These are phyloP conservation scores for Nebria brevicollis DNA, from an alignment of 2,888 invertebrate genomes.

Conservation along the genomic window DNA sequence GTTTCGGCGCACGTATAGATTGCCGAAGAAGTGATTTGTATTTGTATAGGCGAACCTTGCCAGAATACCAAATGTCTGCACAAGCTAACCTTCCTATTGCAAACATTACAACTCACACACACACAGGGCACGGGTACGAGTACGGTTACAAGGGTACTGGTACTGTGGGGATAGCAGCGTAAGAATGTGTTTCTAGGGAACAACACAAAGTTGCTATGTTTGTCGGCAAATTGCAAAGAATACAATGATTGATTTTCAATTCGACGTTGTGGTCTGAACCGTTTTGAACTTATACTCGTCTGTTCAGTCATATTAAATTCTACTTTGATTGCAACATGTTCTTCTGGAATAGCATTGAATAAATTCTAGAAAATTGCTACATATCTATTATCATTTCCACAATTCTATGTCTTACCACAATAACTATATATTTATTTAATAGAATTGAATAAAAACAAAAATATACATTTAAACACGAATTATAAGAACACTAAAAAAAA, in stretches of 20 bases:
- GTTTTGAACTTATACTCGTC: not conserved
- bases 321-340: not conserved
- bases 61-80: not conserved
- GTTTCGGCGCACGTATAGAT: constrained; percentile 22
- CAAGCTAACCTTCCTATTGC: constrained; percentile 1
- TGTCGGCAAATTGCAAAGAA: constrained; percentile 1
- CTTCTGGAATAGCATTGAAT: not conserved
- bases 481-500: too few relatives aligned
- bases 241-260: not conserved
- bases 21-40: constrained; percentile 35
- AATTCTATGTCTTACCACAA: too few relatives aligned
- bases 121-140: not conserved
- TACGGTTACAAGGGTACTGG: not conserved
- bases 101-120: not conserved
- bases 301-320: not conserved
- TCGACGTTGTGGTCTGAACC: not conserved
- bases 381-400: too few relatives aligned
- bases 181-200: not conserved
- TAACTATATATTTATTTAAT: too few relatives aligned
- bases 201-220: not conserved
- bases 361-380: not conserved
- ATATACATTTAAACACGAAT: too few relatives aligned
- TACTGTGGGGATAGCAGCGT: not conserved
- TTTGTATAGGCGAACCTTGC: constrained; percentile 29
- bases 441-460: too few relatives aligned